Base-by-base conservation (phyloP, 2,888 invertebrate species). In the Acheta domesticus region DNA sequence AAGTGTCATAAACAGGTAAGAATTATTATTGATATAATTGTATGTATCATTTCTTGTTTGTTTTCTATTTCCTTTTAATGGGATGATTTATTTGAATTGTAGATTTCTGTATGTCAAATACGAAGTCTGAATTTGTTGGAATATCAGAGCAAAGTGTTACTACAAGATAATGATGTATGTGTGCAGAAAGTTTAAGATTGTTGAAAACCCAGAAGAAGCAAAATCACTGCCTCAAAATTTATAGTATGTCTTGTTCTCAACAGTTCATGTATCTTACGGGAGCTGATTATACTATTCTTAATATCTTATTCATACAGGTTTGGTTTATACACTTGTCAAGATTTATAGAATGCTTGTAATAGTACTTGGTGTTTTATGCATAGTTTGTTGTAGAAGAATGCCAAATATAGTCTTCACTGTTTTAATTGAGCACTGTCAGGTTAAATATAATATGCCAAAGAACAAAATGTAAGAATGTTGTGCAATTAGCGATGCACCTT, bases 131-230 rank as follows among this genome's bases (percentile, higher is more conserved):
- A 99, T 89, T 89, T 99, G 73, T 91, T 99, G 85, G 99, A 99
- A 87, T 99, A 95, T 86, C 99, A 99, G 87, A 98, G 98, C 86
- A 99, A 99, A 88, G 93, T 95, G 85, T 89, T 99, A 62, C 89
- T 99, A 82, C 91, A 92, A 83, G 93, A 96, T 85, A 91, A 94
- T 87, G 94, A 96, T 74, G 93, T 97, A 82, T 91, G 96, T 83
- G 93, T 96, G 84, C 94, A 98, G 86, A 93, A n/a, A 94, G 85
- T 97, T 97, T 85, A 91, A 93, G 82, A 91, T 99, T 80, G 90
- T 97, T 79, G 94, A 95, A 85, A 91, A 92, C 82, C 86, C 88
- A 48, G 87, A 90, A 21, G 91, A 94, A 85, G 87, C 90, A 1
- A 88, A 89, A 81, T 87, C 90, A 79, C 85, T 93, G 77, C 88